These are phyloP conservation scores for Mizuhopecten yessoensis DNA, from an alignment of 1,140 invertebrate species.

Conservation along the genomic window DNA sequence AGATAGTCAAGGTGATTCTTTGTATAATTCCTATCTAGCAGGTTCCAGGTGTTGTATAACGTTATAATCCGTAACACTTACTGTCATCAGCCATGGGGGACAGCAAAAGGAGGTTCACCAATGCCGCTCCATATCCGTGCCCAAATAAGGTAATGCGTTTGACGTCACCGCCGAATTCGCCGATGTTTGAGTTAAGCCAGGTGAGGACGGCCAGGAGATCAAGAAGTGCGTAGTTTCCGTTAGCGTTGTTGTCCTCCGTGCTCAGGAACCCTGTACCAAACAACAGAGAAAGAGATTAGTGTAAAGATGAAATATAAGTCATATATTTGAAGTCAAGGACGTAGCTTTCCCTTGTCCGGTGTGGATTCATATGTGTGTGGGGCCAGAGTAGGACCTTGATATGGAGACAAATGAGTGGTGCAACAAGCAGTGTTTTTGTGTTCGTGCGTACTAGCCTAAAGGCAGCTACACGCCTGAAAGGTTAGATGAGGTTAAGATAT, in stretches of 20 bases:
- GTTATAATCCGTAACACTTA: too few species aligned
- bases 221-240: conserved; percentile 97
- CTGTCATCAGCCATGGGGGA: conserved; percentile 64
- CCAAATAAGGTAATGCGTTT: conserved; percentile 97
- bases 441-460: neutral
- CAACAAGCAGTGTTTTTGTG: neutral
- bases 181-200: conserved; percentile 94
- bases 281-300: too few species aligned
- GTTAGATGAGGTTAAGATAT: neutral
- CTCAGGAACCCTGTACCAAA: conserved; percentile 73
- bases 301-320: too few species aligned
- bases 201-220: conserved; percentile 92
- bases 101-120: conserved; percentile 88
- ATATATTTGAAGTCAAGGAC: too few species aligned
- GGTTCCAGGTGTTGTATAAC: too few species aligned
- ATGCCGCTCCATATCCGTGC: conserved; percentile 96
- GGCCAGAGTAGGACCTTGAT: too few species aligned
- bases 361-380: too few species aligned
- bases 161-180: conserved; percentile 95
- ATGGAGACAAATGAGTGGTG: too few species aligned
- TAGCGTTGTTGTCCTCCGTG: conserved; percentile 89
- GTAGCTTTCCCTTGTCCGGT: too few species aligned
- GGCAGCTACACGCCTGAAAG: too few species aligned
- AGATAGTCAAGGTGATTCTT: too few species aligned
- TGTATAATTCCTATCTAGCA: too few species aligned